Evolutionary conservation across 2,888 invertebrate genomes (phyloP), one percentile per base, ranked within the genome.

Genomic region (Cryptus viduatorius): DNA sequence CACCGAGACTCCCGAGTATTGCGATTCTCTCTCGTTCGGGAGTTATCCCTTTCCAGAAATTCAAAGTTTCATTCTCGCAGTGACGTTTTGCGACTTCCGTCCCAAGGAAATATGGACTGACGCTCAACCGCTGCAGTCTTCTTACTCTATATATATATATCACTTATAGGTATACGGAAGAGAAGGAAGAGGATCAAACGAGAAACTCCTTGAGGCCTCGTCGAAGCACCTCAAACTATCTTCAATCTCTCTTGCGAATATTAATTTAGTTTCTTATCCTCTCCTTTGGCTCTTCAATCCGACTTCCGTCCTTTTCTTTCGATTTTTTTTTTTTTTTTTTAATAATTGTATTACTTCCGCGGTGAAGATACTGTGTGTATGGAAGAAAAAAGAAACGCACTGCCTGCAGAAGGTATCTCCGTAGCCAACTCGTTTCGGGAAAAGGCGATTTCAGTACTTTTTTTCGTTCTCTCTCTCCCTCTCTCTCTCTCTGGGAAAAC

Each of bases 1-100:
- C 72, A 29, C n/a, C 79, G 72, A 72, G 72, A 79, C 65, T 42
- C 72, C 37, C n/a, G 31, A 50, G 71, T 71, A 44, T 72, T 50
- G 71, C 79, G 61, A 72, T 65, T 5, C 72, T 72, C 37, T 16
- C 16, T 5, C 37, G 31, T 10, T 24, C 14, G 3, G 44, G 79
- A 65, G 79, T 79, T 79, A 79, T 68, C n/a, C 31, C 37, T 29
- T n/a, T 65, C 64, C 46, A 10, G 53, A 31, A 67, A 73, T 67
- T 72, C 65, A 56, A 65, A 67, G 72, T 73, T 79, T 79, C 53
- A 79, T 79, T 73, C 67, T 10, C 71, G 48, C 31, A 53, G 44
- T 76, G 59, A 64, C 46, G 48, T 64, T 48, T 59, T 24, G 56
- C 44, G 19, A 44, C 59, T 72, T 72, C 12, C 50, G 7, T 56